A percentile compares a stretch with the other conserved stretches of the same genome.
Evolutionary conservation across 2,797 vertebrate genomes (phyloP).

Genomic region (Phataginus tricuspis): DNA sequence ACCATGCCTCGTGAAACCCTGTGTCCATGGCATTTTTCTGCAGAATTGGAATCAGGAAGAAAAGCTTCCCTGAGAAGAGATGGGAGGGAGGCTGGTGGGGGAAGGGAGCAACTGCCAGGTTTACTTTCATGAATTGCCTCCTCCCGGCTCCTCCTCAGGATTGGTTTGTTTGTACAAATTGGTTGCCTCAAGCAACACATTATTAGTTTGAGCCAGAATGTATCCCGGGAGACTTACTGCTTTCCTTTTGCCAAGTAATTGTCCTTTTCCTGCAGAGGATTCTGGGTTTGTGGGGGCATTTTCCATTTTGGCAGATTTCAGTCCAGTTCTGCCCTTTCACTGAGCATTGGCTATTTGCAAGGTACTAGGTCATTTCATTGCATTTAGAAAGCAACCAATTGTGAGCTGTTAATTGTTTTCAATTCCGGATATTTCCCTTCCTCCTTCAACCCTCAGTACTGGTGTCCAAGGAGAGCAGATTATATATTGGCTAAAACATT

Average conservation of each 20-base stretch:
- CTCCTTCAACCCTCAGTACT: background rate
- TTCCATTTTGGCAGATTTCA: conserved; percentile 18
- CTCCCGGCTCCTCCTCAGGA: conserved; percentile 23
- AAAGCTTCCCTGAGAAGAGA: conserved; percentile 64
- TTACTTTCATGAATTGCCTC: conserved; percentile 65
- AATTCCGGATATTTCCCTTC: background rate
- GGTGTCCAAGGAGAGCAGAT: background rate
- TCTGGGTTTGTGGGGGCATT: conserved; percentile 48
- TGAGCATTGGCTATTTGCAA: background rate
- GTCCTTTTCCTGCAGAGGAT: conserved; percentile 63
- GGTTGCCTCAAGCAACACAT: conserved; percentile 85
- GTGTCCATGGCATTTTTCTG: background rate
- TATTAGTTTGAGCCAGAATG: conserved; percentile 78
- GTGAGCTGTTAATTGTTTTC: background rate
- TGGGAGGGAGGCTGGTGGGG: background rate
- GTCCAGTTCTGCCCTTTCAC: background rate
- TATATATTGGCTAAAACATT: background rate
- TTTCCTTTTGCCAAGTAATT: conserved; percentile 81
- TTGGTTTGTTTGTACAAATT: conserved; percentile 82
- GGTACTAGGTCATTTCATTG: background rate
- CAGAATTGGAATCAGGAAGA: conserved; percentile 65
- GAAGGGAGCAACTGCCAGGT: conserved; percentile 31
- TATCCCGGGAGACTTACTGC: conserved; percentile 84
- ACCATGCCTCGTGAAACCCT: background rate
- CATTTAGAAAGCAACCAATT: background rate